Conservation (phyloP, 2,113 vertebrate genomes). For the Ochotona princeps region DNA sequence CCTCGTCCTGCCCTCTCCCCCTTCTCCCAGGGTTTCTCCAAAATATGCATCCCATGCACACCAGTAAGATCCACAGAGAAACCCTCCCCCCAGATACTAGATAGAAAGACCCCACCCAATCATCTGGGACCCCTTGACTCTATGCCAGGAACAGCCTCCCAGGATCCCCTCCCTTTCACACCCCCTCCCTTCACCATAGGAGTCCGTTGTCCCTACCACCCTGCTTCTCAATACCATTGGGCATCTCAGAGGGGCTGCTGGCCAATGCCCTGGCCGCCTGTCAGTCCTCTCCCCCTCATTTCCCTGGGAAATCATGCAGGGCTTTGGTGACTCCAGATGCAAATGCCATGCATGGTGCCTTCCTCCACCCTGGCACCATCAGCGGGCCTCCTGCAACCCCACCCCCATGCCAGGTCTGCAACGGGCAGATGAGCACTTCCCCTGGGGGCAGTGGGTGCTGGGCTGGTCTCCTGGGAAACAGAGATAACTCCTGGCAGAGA, state of each 20-base stretch:
- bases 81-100: not conserved
- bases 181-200: too few species aligned
- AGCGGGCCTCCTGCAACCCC: not conserved
- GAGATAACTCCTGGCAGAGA: conserved; percentile 69
- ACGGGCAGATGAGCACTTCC: conserved; percentile 39
- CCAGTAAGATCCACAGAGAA: not conserved
- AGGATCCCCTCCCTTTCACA: not conserved
- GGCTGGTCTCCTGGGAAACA: conserved; percentile 78
- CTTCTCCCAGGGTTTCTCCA: not conserved
- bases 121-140: not conserved
- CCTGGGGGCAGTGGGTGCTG: conserved; percentile 58
- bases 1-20: not conserved
- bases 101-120: not conserved
- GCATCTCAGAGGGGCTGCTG: not conserved
- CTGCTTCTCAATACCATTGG: not conserved
- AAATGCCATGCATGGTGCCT: conserved; percentile 52
- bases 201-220: not conserved
- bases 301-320: conserved; percentile 78
- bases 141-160: not conserved
- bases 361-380: not conserved
- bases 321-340: conserved; percentile 40
- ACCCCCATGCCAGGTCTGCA: not conserved
- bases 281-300: conserved; percentile 64
- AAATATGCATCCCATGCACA: not conserved
- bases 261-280: not conserved